These are phyloP conservation scores for Paraplagusia blochii DNA, from an alignment of 2,113 vertebrate genomes.

Conservation along the genomic window DNA sequence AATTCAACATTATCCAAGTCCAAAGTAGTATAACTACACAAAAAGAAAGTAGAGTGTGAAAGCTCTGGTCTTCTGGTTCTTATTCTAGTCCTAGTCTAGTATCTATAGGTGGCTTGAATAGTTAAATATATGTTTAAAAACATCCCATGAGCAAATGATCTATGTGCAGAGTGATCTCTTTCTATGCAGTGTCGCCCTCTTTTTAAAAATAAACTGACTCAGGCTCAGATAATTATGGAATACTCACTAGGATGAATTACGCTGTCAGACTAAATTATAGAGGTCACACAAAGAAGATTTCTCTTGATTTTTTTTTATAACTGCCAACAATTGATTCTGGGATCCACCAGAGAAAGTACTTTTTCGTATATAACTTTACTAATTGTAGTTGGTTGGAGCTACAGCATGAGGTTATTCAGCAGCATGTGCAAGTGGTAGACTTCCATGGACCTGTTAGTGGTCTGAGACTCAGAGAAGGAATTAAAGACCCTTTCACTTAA, in stretches of 20 bases:
- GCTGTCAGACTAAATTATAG: slow-evolving; percentile 25
- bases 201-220: slow-evolving; percentile 17
- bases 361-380: slow-evolving; percentile 9
- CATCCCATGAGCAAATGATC: background rate
- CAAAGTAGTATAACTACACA: too few species aligned
- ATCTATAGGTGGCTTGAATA: too few species aligned
- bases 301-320: slow-evolving; percentile 21
- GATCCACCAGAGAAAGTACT: slow-evolving; percentile 3
- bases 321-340: slow-evolving; percentile 23
- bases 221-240: slow-evolving; percentile 31
- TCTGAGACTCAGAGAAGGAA: slow-evolving; percentile 2
- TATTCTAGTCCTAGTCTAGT: too few species aligned
- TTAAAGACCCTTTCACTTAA: slow-evolving; percentile 46
- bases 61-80: too few species aligned
- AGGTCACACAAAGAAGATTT: slow-evolving; percentile 24
- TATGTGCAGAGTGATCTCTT: background rate
- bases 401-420: slow-evolving; percentile 1
- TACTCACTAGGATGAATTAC: slow-evolving; percentile 26
- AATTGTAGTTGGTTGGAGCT: background rate
- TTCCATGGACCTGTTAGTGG: background rate
- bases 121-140: too few species aligned
- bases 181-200: background rate
- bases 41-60: too few species aligned
- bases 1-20: too few species aligned
- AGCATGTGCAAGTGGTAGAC: too few species aligned